Conservation (phyloP, 2,888 invertebrate genomes). For the Orgyia antiqua region DNA sequence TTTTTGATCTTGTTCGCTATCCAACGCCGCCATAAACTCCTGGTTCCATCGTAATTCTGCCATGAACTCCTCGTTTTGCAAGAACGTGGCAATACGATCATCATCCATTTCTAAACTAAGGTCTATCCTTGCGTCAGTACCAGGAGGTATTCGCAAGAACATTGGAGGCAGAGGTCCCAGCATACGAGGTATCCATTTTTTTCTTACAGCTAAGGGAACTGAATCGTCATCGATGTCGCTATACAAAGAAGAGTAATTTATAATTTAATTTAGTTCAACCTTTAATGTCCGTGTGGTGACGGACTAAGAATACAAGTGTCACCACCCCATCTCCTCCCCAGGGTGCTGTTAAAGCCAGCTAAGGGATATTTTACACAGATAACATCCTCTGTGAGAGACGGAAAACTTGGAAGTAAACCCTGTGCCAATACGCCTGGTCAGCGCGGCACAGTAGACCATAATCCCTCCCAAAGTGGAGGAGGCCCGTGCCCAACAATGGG, state of each 20-base stretch:
- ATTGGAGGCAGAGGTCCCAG: slow-evolving; percentile 87
- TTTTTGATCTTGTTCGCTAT: slow-evolving; percentile 82
- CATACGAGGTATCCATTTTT: slow-evolving; percentile 88
- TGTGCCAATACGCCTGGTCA: too few species aligned
- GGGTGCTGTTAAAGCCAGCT: too few species aligned
- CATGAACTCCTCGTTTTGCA: slow-evolving; percentile 95
- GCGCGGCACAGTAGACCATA: too few species aligned
- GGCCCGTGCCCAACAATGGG: too few species aligned
- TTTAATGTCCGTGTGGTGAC: too few species aligned
- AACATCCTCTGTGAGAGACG: too few species aligned
- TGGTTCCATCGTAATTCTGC: slow-evolving; percentile 90
- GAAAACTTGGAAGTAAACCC: too few species aligned
- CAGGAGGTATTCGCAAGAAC: slow-evolving; percentile 83
- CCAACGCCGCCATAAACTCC: slow-evolving; percentile 90
- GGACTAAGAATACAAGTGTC: too few species aligned
- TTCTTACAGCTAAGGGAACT: slow-evolving; percentile 59
- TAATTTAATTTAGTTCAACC: too few species aligned
- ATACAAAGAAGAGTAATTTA: slow-evolving; percentile 21
- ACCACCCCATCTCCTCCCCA: too few species aligned
- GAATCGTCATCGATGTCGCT: slow-evolving; percentile 65
- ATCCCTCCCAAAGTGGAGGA: too few species aligned
- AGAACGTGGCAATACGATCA: slow-evolving; percentile 89
- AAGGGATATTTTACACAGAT: too few species aligned
- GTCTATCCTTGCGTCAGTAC: slow-evolving; percentile 68
- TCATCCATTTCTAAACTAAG: slow-evolving; percentile 85